These are phyloP conservation scores for Manis pentadactyla DNA, from an alignment of 2,797 vertebrate genomes.

Conservation along the genomic window DNA sequence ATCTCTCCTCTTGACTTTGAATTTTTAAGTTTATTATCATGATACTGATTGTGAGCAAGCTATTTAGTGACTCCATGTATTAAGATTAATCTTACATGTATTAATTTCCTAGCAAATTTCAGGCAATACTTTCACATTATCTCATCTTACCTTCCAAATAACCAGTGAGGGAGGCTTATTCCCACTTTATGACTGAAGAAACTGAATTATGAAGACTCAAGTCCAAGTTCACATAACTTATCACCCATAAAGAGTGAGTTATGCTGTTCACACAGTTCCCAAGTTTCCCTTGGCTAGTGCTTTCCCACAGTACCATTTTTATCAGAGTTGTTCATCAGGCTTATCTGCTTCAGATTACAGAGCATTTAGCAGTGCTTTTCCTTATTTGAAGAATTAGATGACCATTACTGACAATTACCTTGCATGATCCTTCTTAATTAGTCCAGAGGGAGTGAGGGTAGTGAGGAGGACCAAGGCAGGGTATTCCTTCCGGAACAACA, in stretches of 20 bases:
- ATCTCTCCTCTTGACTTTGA: background rate
- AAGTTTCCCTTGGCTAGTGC: background rate
- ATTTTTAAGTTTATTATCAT: background rate
- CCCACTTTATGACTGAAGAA: background rate
- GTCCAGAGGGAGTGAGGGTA: background rate
- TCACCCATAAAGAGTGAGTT: background rate
- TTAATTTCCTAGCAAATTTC: background rate
- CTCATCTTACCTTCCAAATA: background rate
- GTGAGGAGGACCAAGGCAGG: background rate
- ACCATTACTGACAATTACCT: background rate
- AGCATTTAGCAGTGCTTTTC: background rate
- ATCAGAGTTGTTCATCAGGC: background rate
- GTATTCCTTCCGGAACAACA: background rate
- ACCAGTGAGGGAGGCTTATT: background rate
- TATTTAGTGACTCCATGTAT: background rate
- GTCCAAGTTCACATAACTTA: background rate
- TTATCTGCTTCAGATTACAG: background rate
- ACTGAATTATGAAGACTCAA: background rate
- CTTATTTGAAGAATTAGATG: background rate
- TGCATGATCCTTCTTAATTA: background rate
- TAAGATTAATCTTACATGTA: constrained; percentile 24
- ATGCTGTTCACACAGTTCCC: background rate
- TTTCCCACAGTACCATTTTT: background rate
- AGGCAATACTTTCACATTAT: background rate
- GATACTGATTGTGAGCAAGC: background rate